Evolutionary conservation across 1,140 invertebrate genomes (phyloP), one percentile per base, ranked within the genome.

Genomic region (Coptotermes formosanus): DNA sequence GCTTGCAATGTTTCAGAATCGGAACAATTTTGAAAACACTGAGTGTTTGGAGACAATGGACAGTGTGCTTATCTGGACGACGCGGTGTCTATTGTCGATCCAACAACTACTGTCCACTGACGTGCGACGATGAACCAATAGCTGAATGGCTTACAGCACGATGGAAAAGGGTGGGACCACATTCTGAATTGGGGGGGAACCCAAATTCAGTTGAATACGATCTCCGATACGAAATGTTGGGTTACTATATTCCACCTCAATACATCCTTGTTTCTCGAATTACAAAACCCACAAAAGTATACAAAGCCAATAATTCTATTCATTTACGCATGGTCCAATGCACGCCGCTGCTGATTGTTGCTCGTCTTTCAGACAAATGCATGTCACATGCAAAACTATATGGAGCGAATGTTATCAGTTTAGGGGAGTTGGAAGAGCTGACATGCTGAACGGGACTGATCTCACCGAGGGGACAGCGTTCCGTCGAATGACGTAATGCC

Each of bases 301-400:
- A 75, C 64, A 75, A 75, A 30, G 64, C 64, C 64, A 75, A 75
- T 75, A 75, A 75, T 30, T 75, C 64, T 75, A 75, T 75, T 75
- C 64, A 75, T 75, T 75, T 30, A 75, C 25, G 7, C 25, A 75
- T 75, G 64, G 64, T 75, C 64, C 25, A 30, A 75, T 30, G 64
- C 64, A 25, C 16, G 25, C 64, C 12, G 25, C 21, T 75, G 30
- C 64, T 75, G 64, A 75, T 75, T 75, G 64, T 30, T 75, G n/a
- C 64, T 30, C 64, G n/a, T 75, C 64, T 75, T 75, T 75, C 64
- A 75, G 64, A 75, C 64, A 75, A 75, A 75, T 75, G 64, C 64
- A 75, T n/a, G 64, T n/a, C 64, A 30, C 7, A 75, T 75, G 64
- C 64, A 30, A 75, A 14, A 25, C 64, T 30, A n/a, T 8, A 75